A percentile compares a stretch with the other conserved stretches of the same genome.
phyloP scores from a whole-genome alignment of 2,888 invertebrate species.

The Aspidiotus destructor region DNA sequence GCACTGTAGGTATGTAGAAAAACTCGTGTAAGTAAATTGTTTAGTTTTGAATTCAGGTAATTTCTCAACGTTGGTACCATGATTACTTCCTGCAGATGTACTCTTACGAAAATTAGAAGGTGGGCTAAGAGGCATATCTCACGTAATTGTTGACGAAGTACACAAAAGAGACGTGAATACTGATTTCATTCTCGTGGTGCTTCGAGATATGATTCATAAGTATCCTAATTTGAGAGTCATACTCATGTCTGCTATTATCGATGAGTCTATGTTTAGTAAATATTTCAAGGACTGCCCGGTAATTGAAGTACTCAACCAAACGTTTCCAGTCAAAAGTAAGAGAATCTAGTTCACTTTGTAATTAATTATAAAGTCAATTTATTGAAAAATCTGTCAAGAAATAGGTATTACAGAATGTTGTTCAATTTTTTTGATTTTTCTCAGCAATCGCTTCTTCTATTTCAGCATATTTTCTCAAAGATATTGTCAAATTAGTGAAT shows the following conservation, averaged over 20 bases:
- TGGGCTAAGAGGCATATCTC: constrained; percentile 88
- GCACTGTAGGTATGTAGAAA: constrained; percentile 64
- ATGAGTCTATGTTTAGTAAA: constrained; percentile 78
- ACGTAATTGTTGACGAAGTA: constrained; percentile 95
- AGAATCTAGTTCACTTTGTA: too few relatives aligned
- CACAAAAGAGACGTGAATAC: constrained; percentile 90
- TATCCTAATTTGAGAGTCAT: constrained; percentile 87
- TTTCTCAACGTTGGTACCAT: not conserved
- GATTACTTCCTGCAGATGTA: constrained; percentile 51
- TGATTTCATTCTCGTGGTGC: constrained; percentile 87
- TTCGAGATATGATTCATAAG: constrained; percentile 87
- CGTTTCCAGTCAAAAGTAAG: constrained; percentile 65
- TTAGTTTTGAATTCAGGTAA: not conserved
- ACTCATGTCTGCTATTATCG: constrained; percentile 97
- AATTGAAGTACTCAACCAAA: constrained; percentile 78
- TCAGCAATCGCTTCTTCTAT: constrained; percentile 14
- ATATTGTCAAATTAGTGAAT: constrained; percentile 74
- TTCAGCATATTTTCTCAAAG: constrained; percentile 82
- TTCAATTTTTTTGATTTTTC: too few relatives aligned
- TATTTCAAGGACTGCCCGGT: constrained; percentile 89
- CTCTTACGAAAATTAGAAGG: constrained; percentile 83
- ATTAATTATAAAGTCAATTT: not conserved
- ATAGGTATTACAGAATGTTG: not conserved
- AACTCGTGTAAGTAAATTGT: constrained; percentile 2
- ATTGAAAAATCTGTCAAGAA: not conserved